Percentiles rank a stretch among this genome's conserved stretches.
phyloP scores from a whole-genome alignment of 2,888 invertebrate species.

The Acanthoscelides obtectus region DNA sequence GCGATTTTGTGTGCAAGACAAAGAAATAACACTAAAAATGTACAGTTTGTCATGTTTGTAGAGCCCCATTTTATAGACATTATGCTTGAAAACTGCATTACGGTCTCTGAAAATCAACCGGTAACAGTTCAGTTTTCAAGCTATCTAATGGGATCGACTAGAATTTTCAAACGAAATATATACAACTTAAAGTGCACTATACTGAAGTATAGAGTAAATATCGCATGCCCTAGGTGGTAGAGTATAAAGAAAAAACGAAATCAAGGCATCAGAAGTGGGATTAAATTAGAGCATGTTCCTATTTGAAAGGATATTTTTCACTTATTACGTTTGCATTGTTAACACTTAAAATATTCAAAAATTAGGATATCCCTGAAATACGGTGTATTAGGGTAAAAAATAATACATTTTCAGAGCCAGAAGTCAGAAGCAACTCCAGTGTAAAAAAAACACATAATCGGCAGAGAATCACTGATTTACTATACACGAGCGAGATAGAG shows the following conservation, averaged over 20 bases:
- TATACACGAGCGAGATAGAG: no score
- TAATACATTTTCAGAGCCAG: no score
- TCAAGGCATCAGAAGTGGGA: not conserved
- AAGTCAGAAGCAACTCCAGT: no score
- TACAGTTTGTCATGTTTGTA: not conserved
- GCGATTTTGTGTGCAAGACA: not conserved
- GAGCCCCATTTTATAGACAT: not conserved
- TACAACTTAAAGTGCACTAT: not conserved
- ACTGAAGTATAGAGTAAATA: not conserved
- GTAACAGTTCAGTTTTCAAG: not conserved
- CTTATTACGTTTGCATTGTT: not conserved
- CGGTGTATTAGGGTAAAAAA: no score
- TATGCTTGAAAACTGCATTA: not conserved
- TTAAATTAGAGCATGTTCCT: not conserved
- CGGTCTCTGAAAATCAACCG: not conserved
- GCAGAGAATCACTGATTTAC: no score
- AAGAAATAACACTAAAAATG: not conserved
- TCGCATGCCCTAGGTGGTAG: not conserved
- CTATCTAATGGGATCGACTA: not conserved
- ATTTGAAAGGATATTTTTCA: not conserved
- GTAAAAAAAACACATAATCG: no score
- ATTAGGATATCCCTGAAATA: no score
- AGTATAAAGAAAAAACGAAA: not conserved
- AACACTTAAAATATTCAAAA: not conserved
- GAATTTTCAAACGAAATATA: not conserved